Evolutionary conservation across 2,797 vertebrate species (phyloP), one percentile per base, ranked within the genome.

Genomic region (Melanotaenia parkinsoni): DNA sequence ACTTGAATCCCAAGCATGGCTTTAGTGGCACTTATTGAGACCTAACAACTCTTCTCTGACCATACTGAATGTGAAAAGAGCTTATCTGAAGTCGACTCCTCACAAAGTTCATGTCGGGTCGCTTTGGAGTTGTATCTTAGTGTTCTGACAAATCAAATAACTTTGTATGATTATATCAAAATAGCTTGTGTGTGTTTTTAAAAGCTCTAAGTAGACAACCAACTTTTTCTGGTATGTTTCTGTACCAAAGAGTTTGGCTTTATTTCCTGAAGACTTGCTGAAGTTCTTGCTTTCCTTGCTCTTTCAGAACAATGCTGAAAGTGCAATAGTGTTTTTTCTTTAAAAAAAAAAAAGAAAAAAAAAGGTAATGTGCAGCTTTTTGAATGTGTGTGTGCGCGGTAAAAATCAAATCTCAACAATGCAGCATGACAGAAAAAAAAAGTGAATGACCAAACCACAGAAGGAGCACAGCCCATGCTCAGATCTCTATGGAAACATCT

Each of bases 51-150:
- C 88, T 90, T 90, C 92, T 96, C 96, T 96, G 98, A 98, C 96
- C 95, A 95, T 96, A 97, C 95, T 98, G 97, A 99, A 98, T 99
- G 97, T 98, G 96, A 95, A 92, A 92, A 91, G 83, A 92, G 96
- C 94, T 92, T 90, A 90, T 95, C 95, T 81, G 92, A 96, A 95
- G 95, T 90, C 88, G 91, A 94, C 95, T 89, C 95, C 94, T 91
- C 0, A 92, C 93, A 88, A 95, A 80, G 73, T 77, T 89, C 77
- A 73, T 35, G 60, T 63, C 26, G 67, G 76, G 84, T 90, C 73
- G 32, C 90, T 90, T 90, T 51, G 79, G 95, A 94, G 94, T 92
- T 87, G 86, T 93, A 92, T 94, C 92, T 93, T 87, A 96, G 95
- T 96, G 96, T 96, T 95, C 96, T 95, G 96, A 97, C 96, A 96